Base-by-base conservation (phyloP, 2,797 vertebrate genomes). In the Columba guinea region DNA sequence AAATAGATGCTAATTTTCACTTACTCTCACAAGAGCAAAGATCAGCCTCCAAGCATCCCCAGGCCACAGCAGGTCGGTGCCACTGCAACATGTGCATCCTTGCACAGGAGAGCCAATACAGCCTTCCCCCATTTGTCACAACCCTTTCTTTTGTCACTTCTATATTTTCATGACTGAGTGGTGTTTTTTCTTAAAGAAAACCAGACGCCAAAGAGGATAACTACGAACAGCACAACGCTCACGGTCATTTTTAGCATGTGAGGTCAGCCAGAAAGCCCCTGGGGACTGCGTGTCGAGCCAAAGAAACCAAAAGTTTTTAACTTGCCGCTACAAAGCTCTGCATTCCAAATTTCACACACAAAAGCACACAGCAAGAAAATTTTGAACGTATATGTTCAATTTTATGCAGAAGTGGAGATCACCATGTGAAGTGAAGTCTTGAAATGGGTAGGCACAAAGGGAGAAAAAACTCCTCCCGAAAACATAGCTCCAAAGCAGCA, bases 191-290 rank as follows among this genome's bases (percentile, higher is more conserved):
- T 85, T 35, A 30, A 87, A 41, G 22, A 34, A 27, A 56, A 84
- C 44, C 44, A 46, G 44, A 46, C 7, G 44, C 44, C 44, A 46
- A 87, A 79, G n/a, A 76, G 13, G 15, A 11, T 62, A 89, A 62
- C 51, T 55, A 34, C 1, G 8, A 93, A 56, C 37, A 87, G 65
- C 49, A 62, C 37, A 75, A 80, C 0, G 0, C 24, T 78, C 23
- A 18, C 0, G 0, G 27, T 26, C 52, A 39, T 69, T 90, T 87
- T 71, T 12, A 81, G 65, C 3, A 0, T 2, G 6, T 10, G 30
- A 88, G 20, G 80, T 53, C 89, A 86, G 59, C 9, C 51, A 67
- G 51, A 80, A 88, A 81, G 58, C 13, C 44, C 28, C 24, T 48
- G 21, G 12, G 17, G 23, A 19, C 44, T 73, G 9, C 5, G 13